Percentiles rank a stretch among this genome's conserved stretches.
phyloP scores from a whole-genome alignment of 2,797 vertebrate genomes.

The Enteromius afrohamiltoni region DNA sequence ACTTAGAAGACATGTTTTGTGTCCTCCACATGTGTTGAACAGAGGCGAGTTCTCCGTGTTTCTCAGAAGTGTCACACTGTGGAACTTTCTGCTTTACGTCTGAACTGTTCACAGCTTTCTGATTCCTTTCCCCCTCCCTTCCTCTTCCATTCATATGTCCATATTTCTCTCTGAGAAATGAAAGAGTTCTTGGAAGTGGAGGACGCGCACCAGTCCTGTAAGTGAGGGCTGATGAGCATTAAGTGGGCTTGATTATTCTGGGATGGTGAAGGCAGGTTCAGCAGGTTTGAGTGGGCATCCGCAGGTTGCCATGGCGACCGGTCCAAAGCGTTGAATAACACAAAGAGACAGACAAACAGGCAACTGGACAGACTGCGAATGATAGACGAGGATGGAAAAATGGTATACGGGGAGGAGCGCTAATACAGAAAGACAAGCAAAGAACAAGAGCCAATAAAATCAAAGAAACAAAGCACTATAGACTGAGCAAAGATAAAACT shows the following conservation, averaged over 20 bases:
- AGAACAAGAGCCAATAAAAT: not conserved
- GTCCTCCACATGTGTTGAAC: conserved; percentile 34
- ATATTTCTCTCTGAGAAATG: conserved; percentile 4
- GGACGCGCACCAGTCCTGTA: conserved; percentile 13
- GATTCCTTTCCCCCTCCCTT: not conserved
- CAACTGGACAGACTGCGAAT: conserved; percentile 32
- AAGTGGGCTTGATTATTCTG: conserved; percentile 55
- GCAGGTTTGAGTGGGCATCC: conserved; percentile 59
- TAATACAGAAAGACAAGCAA: not conserved
- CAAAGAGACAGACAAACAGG: conserved; percentile 31
- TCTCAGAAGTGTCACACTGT: conserved; percentile 34
- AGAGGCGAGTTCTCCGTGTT: not conserved
- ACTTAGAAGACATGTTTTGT: conserved; percentile 9
- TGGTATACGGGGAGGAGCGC: not conserved
- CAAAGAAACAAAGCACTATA: not conserved
- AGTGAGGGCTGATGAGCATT: conserved; percentile 41
- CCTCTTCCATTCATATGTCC: not conserved
- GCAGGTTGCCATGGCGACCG: conserved; percentile 52
- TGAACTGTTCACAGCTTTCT: not conserved
- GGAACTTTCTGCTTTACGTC: conserved; percentile 34
- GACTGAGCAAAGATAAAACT: conserved; percentile 3
- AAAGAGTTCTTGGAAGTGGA: conserved; percentile 41
- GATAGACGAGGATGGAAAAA: conserved; percentile 13
- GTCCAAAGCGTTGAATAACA: conserved; percentile 45
- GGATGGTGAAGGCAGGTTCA: conserved; percentile 52